Conservation (phyloP, 2,797 vertebrate species). For the Cynopterus sphinx region DNA sequence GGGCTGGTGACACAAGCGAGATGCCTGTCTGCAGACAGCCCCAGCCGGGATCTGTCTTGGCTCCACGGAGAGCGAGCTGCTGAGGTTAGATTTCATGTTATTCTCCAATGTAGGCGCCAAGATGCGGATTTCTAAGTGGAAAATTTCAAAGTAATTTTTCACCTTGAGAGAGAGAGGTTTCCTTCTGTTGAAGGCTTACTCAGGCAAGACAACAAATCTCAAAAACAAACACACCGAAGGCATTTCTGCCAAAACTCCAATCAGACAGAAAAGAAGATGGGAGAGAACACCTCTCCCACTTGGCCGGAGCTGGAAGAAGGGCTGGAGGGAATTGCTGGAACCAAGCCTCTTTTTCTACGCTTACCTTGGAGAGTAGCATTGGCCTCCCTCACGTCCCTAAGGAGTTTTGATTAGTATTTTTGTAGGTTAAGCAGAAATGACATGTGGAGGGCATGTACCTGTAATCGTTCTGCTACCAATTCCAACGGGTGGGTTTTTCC, state of each 20-base stretch:
- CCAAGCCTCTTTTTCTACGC: background rate
- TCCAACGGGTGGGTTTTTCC: background rate
- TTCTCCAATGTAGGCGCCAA: background rate
- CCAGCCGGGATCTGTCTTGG: background rate
- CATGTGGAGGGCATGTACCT: background rate
- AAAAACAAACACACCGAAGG: constrained; percentile 49
- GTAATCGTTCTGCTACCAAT: background rate
- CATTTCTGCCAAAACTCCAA: constrained; percentile 54
- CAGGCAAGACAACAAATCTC: constrained; percentile 56
- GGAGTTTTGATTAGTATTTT: background rate
- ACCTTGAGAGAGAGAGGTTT: constrained; percentile 67
- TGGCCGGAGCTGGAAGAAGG: fast-evolving
- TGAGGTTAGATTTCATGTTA: background rate
- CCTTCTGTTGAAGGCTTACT: constrained; percentile 62
- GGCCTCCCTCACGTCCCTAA: background rate
- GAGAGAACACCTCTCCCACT: no score
- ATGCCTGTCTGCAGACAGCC: background rate
- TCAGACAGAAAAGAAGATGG: constrained; percentile 41
- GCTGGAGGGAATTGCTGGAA: background rate
- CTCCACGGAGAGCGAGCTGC: background rate
- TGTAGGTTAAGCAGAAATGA: background rate
- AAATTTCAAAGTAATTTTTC: constrained; percentile 70
- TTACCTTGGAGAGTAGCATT: background rate
- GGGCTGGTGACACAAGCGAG: background rate
- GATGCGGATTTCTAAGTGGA: constrained; percentile 49